Conservation (phyloP, 2,888 invertebrate genomes). For the Tiliacea aurago region DNA sequence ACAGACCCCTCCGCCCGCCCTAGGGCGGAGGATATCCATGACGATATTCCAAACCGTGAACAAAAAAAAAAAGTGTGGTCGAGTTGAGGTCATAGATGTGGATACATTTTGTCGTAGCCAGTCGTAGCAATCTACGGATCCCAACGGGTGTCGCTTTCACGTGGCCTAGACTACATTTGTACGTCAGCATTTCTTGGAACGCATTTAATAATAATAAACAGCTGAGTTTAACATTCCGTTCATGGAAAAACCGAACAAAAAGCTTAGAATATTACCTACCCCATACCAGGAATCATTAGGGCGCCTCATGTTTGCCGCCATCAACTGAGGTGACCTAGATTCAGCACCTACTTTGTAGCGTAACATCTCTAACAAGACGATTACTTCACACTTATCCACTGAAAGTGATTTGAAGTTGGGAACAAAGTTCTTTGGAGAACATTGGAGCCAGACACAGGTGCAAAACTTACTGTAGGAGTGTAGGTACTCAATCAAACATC, state of each 20-base stretch:
- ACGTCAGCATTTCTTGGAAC: conserved; percentile 23
- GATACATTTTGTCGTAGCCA: neutral
- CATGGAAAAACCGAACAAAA: conserved; percentile 20
- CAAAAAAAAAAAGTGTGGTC: too few species aligned
- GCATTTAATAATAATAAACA: conserved; percentile 9
- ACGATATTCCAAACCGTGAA: too few species aligned
- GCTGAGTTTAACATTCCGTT: conserved; percentile 13
- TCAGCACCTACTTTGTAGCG: conserved; percentile 36
- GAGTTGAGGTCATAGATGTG: neutral
- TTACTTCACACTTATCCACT: conserved; percentile 61
- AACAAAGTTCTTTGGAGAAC: conserved; percentile 61
- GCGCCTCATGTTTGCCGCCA: conserved; percentile 27
- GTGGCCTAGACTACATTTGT: neutral
- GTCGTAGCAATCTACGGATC: neutral
- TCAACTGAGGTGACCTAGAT: conserved; percentile 46
- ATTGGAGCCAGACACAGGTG: conserved; percentile 58
- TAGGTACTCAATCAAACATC: conserved; percentile 68
- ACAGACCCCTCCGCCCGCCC: too few species aligned
- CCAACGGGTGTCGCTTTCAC: neutral
- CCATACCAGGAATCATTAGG: conserved; percentile 50
- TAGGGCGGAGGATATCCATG: too few species aligned
- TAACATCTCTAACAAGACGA: conserved; percentile 54
- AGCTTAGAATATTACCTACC: conserved; percentile 9
- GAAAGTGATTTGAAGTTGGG: conserved; percentile 60
- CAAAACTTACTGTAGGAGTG: conserved; percentile 54